A percentile compares a stretch with the other conserved stretches of the same genome.
These are phyloP conservation scores for Drosophila colorata DNA, from an alignment of 2,888 invertebrate genomes.

Conservation along the genomic window DNA sequence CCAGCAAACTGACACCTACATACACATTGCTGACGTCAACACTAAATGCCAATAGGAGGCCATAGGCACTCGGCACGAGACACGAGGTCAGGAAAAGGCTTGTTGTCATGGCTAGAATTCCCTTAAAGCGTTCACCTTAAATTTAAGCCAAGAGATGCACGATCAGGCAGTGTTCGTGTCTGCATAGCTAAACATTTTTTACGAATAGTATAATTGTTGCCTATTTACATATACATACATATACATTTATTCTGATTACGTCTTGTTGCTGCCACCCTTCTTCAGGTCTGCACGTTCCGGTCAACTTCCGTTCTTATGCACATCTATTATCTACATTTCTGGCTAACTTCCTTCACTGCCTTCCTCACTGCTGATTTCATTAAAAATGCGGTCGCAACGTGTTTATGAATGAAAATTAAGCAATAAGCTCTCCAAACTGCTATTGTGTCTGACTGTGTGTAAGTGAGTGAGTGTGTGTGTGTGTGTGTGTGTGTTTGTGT, in stretches of 20 bases:
- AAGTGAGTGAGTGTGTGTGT: slow-evolving; percentile 20
- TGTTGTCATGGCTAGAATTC: background rate
- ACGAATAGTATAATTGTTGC: slow-evolving; percentile 21
- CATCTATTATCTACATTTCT: slow-evolving; percentile 60
- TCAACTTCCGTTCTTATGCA: slow-evolving; percentile 55
- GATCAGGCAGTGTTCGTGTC: slow-evolving; percentile 16
- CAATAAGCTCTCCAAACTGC: slow-evolving; percentile 73
- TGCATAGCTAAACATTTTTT: background rate
- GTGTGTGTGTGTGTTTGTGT: slow-evolving; percentile 18
- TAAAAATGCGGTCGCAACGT: slow-evolving; percentile 76
- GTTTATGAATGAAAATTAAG: slow-evolving; percentile 82
- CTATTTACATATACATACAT: background rate
- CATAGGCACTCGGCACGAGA: background rate
- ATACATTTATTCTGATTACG: background rate
- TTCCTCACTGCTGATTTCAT: slow-evolving; percentile 64
- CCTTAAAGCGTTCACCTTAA: slow-evolving; percentile 2
- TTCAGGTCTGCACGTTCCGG: slow-evolving; percentile 48
- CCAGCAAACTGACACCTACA: slow-evolving; percentile 28
- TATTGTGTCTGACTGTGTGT: slow-evolving; percentile 17
- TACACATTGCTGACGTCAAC: slow-evolving; percentile 47
- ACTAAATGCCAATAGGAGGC: background rate
- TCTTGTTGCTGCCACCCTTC: slow-evolving; percentile 20
- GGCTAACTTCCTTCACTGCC: slow-evolving; percentile 61
- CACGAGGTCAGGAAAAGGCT: slow-evolving; percentile 19
- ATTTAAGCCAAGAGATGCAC: slow-evolving; percentile 9